Evolutionary conservation across 1,140 invertebrate genomes (phyloP).

Genomic region (Trichonephila inaurata): DNA sequence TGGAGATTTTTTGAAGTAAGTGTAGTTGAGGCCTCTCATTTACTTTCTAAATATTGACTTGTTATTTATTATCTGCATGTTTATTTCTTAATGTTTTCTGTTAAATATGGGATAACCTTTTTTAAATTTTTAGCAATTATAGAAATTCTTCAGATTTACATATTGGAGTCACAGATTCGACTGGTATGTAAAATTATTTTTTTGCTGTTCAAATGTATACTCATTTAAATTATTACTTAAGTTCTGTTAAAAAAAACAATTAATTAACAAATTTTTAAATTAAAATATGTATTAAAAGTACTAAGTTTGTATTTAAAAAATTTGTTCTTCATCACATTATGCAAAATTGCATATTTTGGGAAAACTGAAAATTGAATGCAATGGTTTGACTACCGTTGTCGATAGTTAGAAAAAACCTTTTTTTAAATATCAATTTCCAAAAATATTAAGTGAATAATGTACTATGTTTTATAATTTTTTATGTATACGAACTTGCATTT

Average conservation of each 20-base stretch:
- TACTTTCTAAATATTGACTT: neutral
- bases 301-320: too few relatives aligned
- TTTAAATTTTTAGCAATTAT: slow-evolving; percentile 85
- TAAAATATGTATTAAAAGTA: too few relatives aligned
- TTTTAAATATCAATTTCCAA: neutral
- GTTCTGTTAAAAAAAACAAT: too few relatives aligned
- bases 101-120: neutral
- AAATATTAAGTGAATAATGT: too few relatives aligned
- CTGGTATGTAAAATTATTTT: slow-evolving; percentile 79
- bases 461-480: too few relatives aligned
- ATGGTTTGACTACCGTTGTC: too few relatives aligned
- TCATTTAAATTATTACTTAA: neutral
- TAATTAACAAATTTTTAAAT: too few relatives aligned
- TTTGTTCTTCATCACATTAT: too few relatives aligned
- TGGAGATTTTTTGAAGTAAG: slow-evolving; percentile 90
- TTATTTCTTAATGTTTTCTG: neutral
- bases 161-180: slow-evolving; percentile 89
- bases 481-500: too few relatives aligned
- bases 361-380: neutral
- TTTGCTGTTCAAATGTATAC: neutral
- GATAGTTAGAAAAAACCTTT: neutral
- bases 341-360: neutral
- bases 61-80: neutral
- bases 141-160: slow-evolving; percentile 89
- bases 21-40: slow-evolving; percentile 37